Evolutionary conservation across 2,888 invertebrate species (phyloP), one percentile per base, ranked within the genome.

Genomic region (Conomelus anceps): DNA sequence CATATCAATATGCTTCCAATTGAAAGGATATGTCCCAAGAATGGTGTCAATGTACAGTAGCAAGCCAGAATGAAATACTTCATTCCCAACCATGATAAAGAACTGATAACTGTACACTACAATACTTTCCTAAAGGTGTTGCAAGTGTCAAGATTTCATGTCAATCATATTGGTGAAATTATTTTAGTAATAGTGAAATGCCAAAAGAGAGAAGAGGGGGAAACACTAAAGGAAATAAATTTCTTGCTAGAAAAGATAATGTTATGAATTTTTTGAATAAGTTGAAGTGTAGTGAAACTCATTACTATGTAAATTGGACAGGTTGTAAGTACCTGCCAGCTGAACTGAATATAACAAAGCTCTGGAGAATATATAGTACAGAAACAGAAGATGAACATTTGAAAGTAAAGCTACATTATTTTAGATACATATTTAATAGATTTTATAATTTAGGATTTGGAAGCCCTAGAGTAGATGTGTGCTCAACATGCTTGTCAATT

Each of bases 81-180:
- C 23, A 88, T 90, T 85, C 41, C 0, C 3, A 87, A 88, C 41
- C 34, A 4, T 13, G 1, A 89, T 11, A 89, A 89, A 26, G 22
- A 89, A 41, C 22, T 88, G 85, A 29, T 90, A n/a, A 89, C 90
- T 17, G 90, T 90, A 1, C 89, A 89, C 24, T 85, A 20, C 13
- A 87, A 87, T 24, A 89, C 90, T n/a, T 90, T 90, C 85, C 22
- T 89, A 7, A 88, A 88, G 23, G 85, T 34, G 0, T 90, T 90
- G 85, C 13, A 87, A 89, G 85, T 90, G 22, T 89, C 63, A 34
- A 89, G 86, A 87, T 89, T 89, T 87, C 1, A 29, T 87, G 29
- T 90, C 0, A 90, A 87, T 26, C 0, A 23, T n/a, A 88, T 90
- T 89, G 20, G 6, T 9, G 86, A 23, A 4, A 17, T 23, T 88